phyloP scores from a whole-genome alignment of 2,888 invertebrate genomes.

The Steinernema carpocapsae region DNA sequence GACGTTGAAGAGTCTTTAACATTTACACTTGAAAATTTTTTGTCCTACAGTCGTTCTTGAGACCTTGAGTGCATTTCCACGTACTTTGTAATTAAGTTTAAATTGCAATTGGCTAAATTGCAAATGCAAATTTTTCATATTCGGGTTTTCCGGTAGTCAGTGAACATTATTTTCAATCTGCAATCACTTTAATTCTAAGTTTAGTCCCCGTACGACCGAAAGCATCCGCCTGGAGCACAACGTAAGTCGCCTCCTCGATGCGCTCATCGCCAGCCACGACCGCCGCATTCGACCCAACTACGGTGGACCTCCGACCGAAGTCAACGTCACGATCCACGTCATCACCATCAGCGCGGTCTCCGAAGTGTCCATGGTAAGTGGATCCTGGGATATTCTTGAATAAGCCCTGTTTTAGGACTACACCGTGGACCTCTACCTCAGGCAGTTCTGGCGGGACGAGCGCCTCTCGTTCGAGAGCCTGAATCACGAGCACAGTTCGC shows the following conservation, averaged over 20 bases:
- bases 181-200: background rate
- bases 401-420: slow-evolving; percentile 63
- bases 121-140: no score
- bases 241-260: slow-evolving; percentile 59
- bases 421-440: slow-evolving; percentile 67
- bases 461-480: slow-evolving; percentile 58
- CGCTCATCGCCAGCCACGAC: slow-evolving; percentile 66
- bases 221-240: slow-evolving; percentile 47
- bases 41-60: no score
- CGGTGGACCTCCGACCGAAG: slow-evolving; percentile 67
- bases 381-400: no score
- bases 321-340: slow-evolving; percentile 67
- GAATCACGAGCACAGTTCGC: slow-evolving; percentile 41
- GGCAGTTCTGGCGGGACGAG: slow-evolving; percentile 68
- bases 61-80: no score
- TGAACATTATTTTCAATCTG: background rate
- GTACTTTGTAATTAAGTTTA: no score
- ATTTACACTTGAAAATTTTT: no score
- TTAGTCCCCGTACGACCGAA: slow-evolving; percentile 1
- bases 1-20: no score
- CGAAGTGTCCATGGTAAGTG: slow-evolving; percentile 68
- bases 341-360: slow-evolving; percentile 69
- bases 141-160: background rate
- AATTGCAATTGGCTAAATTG: no score
- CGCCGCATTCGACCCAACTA: slow-evolving; percentile 68